Evolutionary conservation across 2,797 vertebrate species (phyloP), one percentile per base, ranked within the genome.

Genomic region (Heteromormyrus szaboi): DNA sequence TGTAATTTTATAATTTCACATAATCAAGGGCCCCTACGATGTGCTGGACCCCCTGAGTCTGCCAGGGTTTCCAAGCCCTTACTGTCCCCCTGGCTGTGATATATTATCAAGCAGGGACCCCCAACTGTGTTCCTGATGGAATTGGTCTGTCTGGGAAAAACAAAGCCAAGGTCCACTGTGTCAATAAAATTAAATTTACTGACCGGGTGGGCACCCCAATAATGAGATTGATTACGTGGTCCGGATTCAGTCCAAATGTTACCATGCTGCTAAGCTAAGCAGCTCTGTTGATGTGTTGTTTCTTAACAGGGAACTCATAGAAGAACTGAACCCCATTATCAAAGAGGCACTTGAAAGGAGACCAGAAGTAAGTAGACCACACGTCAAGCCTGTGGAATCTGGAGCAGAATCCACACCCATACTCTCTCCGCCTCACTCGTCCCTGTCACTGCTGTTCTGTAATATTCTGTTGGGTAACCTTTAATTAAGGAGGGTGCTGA

Each of bases 291-390:
- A 29, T 29, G 50, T 50, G 48, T 50, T 91, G 12, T 91, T 93
- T 93, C 88, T 84, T 91, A 93, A 87, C 93, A 99, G 98, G 96
- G 98, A 99, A 92, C 93, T 99, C 93, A 97, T 99, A 94, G 98
- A 99, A 92, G 99, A 99, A 94, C 95, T 99, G 89, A 98, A 99
- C 95, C 98, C 98, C 92, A 99, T 99, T 95, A 99, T 99, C 94
- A 99, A 99, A 95, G 99, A 99, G 96, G 98, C 98, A 92, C 96
- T 99, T 89, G 99, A 99, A 95, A 97, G 98, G 96, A 97, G 98
- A 95, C 99, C 98, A 95, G 99, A 99, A 96, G 99, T 99, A 95
- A 97, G 95, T 90, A 8, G 12, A 8, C 17, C 50, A 37, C 11
- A 68, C 12, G 4, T 37, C 65, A 72, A 72, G 29, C 29, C 65